Conservation (phyloP, 2,888 invertebrate species). For the Mesodorylaimus sp. region DNA sequence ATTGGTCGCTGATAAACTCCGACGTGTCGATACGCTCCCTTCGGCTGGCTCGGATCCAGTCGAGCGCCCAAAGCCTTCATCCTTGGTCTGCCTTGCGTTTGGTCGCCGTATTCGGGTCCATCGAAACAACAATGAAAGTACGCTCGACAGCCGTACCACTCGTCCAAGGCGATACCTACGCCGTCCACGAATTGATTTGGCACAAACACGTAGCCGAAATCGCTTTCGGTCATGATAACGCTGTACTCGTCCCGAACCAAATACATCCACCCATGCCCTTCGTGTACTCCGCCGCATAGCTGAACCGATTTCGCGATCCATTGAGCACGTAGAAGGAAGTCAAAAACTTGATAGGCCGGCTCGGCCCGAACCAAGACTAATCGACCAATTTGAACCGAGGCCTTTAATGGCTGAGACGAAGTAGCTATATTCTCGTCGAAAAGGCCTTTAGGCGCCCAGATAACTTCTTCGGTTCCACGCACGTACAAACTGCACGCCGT, state of each 20-base stretch:
- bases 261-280: slow-evolving; percentile 2
- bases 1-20: not conserved
- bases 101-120: not conserved
- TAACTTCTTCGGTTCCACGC: not conserved
- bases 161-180: not conserved
- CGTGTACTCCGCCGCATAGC: not conserved
- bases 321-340: not conserved
- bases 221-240: slow-evolving; percentile 2
- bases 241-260: not conserved
- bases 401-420: no score
- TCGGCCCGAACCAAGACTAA: not conserved
- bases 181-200: not conserved
- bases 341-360: no score
- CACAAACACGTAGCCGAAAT: slow-evolving; percentile 3
- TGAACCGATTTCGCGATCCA: slow-evolving; percentile 1
- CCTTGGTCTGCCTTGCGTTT: not conserved
- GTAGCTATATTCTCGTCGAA: not conserved
- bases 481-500: not conserved
- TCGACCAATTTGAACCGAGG: not conserved
- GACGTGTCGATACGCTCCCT: not conserved
- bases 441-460: not conserved
- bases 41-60: not conserved
- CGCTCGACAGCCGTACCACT: not conserved
- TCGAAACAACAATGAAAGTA: not conserved
- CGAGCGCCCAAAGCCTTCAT: not conserved